These are phyloP conservation scores for Oplegnathus fasciatus DNA, from an alignment of 2,113 vertebrate species.

Conservation along the genomic window DNA sequence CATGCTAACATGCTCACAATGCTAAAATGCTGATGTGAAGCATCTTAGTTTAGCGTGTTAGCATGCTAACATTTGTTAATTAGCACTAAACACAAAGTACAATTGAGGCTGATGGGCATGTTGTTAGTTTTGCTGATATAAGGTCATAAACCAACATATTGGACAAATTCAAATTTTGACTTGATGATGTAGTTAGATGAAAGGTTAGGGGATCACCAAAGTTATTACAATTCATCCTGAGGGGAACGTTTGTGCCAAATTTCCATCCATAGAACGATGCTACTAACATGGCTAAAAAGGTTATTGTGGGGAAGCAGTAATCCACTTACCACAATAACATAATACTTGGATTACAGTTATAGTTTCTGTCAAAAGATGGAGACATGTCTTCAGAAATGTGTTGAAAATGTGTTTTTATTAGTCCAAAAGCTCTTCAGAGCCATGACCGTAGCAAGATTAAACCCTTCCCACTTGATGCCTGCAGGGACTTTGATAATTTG, in stretches of 20 bases:
- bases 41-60: not conserved
- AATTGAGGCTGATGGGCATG: not conserved
- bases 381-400: not conserved
- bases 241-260: not conserved
- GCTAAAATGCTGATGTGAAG: not conserved
- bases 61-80: not conserved
- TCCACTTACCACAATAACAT: not conserved
- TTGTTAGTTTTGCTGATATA: not conserved
- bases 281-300: not conserved
- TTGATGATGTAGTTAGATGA: too few species aligned
- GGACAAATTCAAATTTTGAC: not conserved
- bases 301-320: not conserved
- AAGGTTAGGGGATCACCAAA: not conserved
- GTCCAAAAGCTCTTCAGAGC: not conserved
- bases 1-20: not conserved
- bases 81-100: not conserved
- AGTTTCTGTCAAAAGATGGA: constrained; percentile 1
- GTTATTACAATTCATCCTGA: not conserved
- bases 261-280: not conserved
- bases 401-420: not conserved
- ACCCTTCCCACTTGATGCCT: constrained; percentile 3
- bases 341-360: not conserved
- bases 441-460: not conserved
- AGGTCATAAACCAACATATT: not conserved
- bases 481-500: constrained; percentile 4